Evolutionary conservation across 2,113 vertebrate genomes (phyloP).

Genomic region (Phodopus roborovskii): DNA sequence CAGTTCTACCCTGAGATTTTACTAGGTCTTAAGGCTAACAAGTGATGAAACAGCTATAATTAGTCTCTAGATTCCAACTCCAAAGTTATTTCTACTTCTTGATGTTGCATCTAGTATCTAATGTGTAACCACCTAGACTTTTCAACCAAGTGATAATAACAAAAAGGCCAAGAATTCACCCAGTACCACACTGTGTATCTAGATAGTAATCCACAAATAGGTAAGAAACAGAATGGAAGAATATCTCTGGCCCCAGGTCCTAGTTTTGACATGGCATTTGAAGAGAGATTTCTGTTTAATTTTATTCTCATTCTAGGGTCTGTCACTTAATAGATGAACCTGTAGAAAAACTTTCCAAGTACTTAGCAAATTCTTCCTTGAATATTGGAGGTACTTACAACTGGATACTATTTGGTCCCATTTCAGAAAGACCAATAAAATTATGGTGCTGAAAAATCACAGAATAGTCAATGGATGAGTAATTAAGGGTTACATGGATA

Average conservation of each 20-base stretch:
- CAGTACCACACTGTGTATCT: neutral
- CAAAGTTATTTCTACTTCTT: neutral
- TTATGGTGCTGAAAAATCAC: neutral
- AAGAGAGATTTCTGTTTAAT: neutral
- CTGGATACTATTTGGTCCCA: neutral
- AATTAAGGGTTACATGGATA: neutral
- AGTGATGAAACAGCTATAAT: neutral
- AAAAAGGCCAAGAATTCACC: neutral
- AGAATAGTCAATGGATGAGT: neutral
- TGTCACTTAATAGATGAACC: neutral
- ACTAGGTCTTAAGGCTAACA: neutral
- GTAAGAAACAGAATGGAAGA: neutral
- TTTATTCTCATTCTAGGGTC: neutral
- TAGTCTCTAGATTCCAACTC: neutral
- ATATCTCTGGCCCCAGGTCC: neutral
- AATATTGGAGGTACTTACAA: neutral
- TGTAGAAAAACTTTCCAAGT: neutral
- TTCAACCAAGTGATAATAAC: neutral
- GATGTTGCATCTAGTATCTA: neutral
- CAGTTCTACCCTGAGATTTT: neutral
- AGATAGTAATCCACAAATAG: neutral
- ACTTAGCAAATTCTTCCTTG: neutral
- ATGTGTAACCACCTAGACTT: neutral
- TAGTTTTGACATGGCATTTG: neutral
- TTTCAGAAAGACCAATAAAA: constrained; percentile 21